These are phyloP conservation scores for Sipha flava DNA, from an alignment of 1,140 invertebrate species.

Conservation along the genomic window DNA sequence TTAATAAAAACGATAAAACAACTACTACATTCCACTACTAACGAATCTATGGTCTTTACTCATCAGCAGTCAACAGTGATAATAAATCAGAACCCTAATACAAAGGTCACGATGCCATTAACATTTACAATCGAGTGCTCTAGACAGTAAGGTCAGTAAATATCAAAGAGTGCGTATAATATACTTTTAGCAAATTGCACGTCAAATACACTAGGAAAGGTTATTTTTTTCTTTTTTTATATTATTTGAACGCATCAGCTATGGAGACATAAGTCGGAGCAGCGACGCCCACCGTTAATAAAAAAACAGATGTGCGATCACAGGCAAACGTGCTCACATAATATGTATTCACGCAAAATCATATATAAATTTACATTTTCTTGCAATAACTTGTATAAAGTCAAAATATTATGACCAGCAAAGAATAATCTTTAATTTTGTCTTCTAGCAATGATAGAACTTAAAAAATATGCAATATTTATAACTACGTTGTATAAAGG, in stretches of 20 bases:
- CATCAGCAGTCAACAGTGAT: background rate
- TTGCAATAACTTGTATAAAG: too few species aligned
- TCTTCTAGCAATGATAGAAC: too few species aligned
- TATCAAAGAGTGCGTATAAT: background rate
- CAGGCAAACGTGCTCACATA: too few species aligned
- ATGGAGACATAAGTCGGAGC: background rate
- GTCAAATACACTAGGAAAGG: background rate
- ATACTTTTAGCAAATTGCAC: slow-evolving; percentile 8
- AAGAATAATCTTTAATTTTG: too few species aligned
- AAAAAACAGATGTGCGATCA: background rate
- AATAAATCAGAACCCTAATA: background rate
- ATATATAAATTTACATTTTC: too few species aligned
- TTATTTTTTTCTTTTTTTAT: background rate
- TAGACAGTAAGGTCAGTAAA: slow-evolving; percentile 3
- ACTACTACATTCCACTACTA: background rate
- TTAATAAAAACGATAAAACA: too few species aligned
- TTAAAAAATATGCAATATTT: too few species aligned
- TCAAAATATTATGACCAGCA: too few species aligned
- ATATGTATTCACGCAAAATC: too few species aligned
- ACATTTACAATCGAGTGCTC: background rate
- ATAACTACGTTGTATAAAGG: too few species aligned
- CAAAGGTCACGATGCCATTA: slow-evolving; percentile 23
- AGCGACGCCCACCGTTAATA: background rate
- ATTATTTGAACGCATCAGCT: background rate
- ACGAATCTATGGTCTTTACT: background rate